Base-by-base conservation (phyloP, 2,113 vertebrate species). In the Prietella phreatophila region DNA sequence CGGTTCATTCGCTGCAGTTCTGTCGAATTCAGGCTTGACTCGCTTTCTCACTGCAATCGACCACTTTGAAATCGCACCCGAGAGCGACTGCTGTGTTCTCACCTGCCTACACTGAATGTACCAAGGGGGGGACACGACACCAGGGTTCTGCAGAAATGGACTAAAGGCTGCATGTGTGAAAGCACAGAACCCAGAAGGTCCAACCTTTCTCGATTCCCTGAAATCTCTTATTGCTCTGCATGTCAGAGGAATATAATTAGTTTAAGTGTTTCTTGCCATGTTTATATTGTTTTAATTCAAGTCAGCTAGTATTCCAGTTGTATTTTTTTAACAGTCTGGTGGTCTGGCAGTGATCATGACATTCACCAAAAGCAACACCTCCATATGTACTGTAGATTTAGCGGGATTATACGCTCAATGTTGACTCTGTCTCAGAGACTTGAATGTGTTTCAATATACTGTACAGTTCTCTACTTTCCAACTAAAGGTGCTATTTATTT, bases 391-490 rank as follows among this genome's bases (percentile, higher is more conserved):
- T 30, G 39, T 47, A 20, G 67, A 85, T 83, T 79, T 83, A 39
- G 22, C 65, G 39, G 53, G 75, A 82, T 88, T 53, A 10, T 22
- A 82, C 71, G 39, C 53, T 87, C 78, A 50, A 73, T 42, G 63
- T 50, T 73, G 61, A 63, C 30, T 36, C 25, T 42, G 33, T 47
- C 80, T 83, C 79, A 79, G n/a, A 86, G 36, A 80, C 47, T 82
- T 86, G 61, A 73, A 60, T 33, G 19, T 63, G 58, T 79, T 56
- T 65, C 60, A 20, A 82, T 88, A 67, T 56, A 73, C 81, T 63
- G 50, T 10, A 83, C 50, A 56, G 78, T 84, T 84, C 80, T 86
- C 42, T 61, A 36, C 80, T 88, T 90, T 87, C 65, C 87, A 83
- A 55, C 55, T 47, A 61, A 61, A 83, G 87, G 73, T 61, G 60